Base-by-base conservation (phyloP, 2,888 invertebrate genomes). In the Patella pellucida region DNA sequence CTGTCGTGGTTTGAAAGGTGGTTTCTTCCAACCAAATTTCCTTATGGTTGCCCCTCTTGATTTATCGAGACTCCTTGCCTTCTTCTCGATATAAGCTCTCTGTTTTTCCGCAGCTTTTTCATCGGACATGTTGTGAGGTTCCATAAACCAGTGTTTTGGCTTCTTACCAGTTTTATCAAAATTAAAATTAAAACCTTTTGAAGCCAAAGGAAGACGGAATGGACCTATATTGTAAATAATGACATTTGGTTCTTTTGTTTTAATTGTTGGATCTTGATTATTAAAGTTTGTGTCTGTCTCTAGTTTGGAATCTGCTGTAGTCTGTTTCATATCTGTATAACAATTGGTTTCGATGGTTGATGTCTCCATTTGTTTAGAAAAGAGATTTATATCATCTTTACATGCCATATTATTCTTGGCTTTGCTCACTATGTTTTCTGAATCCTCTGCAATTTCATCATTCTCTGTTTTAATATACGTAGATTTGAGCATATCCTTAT, bases 141-240 rank as follows among this genome's bases (percentile, higher is more conserved):
- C 83, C 86, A 86, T 86, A 75, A 85, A 86, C 86, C 86, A 85
- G 27, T 82, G 79, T 52, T 81, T 80, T 5, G 85, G 84, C 69
- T 86, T 86, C 71, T 84, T 85, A 9, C 86, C 86, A 74, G 69
- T 83, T 75, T 86, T 86, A 12, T 83, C 81, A 76, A 83, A 84
- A 74, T 86, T 86, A 67, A 85, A 85, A 50, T 79, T 54, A 74
- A 86, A 23, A 14, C 85, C 85, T 75, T 81, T 84, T 27, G 84
- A 84, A 16, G 84, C 85, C 31, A 86, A 73, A 12, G 85, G 84
- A 23, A 86, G 71, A n/a, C 84, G 78, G 52, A 86, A 79, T 9
- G 81, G 81, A 70, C 82, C 82, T 76, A 62, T n/a, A n/a, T 41
- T 50, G 11, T 50, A 69, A 69, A 51, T 51, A n/a, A 51, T 23